Evolutionary conservation across 2,113 vertebrate genomes (phyloP), one percentile per base, ranked within the genome.

Genomic region (Neolamprologus brichardi): DNA sequence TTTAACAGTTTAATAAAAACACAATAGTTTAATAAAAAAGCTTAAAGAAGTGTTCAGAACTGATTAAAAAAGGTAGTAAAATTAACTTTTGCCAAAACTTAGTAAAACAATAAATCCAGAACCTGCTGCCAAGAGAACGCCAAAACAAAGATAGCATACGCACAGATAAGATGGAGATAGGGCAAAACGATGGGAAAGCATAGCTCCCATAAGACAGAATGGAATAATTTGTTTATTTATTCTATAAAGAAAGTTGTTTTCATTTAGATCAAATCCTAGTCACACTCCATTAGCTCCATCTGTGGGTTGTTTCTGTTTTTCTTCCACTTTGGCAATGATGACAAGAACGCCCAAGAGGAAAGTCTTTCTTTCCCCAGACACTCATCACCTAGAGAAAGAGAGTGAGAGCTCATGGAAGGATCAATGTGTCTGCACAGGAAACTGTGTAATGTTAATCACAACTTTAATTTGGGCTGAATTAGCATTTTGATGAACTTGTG

Each of bases 371-470:
- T 54, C 91, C 90, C 82, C 79, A 91, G 91, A 91, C 87, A 82
- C 93, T 89, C 91, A 84, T 91, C 92, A 83, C 82, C 89, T 81
- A 88, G 84, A 87, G 86, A 89, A 86, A 91, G 84, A 78, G 89
- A 70, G 87, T 85, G 75, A 83, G 82, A 49, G 88, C 96, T 97
- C 96, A 95, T 96, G 96, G 97, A 97, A 96, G 97, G 97, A 97
- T 98, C 97, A 97, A 97, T 97, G 97, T 97, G 97, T 96, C 98
- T 96, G 98, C 97, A 96, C 97, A 91, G 97, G 97, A 98, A 98
- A 98, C 98, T 98, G 97, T 98, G 97, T 98, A 98, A 98, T 98
- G 98, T 98, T 98, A 98, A 98, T 98, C 98, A 98, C 98, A 98
- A 98, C 97, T 98, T 98, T 98, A 98, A 98, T 98, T 98, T 98